These are phyloP conservation scores for Acrocephalus kingi DNA, from an alignment of 2,113 vertebrate species.

Conservation along the genomic window DNA sequence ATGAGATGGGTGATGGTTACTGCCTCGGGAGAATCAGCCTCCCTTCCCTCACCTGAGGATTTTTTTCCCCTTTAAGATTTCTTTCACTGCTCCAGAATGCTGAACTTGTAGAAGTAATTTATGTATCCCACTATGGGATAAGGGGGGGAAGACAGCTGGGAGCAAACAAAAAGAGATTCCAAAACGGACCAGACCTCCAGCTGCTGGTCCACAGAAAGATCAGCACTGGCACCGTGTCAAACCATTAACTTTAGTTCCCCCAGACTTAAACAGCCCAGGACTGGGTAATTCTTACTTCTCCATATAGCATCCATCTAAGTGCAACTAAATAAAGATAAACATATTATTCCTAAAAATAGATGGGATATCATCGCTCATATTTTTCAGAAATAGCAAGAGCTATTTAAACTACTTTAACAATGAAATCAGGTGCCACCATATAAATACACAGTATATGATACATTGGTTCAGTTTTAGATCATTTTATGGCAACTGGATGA, in stretches of 20 bases:
- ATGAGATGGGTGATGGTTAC: background rate
- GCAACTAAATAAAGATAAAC: background rate
- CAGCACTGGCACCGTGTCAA: background rate
- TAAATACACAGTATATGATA: background rate
- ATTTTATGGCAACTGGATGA: background rate
- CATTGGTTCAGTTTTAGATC: background rate
- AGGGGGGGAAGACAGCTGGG: background rate
- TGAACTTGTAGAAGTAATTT: background rate
- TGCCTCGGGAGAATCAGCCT: background rate
- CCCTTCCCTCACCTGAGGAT: background rate
- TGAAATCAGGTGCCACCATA: background rate
- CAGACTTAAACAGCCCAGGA: background rate
- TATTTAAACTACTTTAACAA: constrained; percentile 24
- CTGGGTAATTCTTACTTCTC: background rate
- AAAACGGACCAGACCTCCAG: background rate
- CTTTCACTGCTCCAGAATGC: background rate
- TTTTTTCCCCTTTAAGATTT: background rate
- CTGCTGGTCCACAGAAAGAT: background rate
- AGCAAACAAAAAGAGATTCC: background rate
- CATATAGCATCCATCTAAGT: background rate
- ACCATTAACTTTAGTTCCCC: background rate
- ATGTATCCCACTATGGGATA: background rate
- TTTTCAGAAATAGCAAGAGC: constrained; percentile 5
- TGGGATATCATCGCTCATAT: background rate
- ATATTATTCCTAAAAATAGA: background rate